Conservation (phyloP, 2,888 invertebrate genomes). For the Agonopterix subpropinquella region DNA sequence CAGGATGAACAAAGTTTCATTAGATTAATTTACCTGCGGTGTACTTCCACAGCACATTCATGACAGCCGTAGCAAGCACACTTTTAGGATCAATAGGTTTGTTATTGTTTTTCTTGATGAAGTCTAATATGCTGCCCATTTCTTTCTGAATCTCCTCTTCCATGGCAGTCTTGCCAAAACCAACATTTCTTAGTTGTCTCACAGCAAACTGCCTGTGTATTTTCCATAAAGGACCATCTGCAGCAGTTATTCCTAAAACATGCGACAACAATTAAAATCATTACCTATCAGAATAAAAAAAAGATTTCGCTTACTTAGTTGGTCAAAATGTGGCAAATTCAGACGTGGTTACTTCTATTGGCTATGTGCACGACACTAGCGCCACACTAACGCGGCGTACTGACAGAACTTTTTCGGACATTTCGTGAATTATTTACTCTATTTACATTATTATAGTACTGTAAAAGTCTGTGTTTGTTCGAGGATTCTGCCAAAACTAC, state of each 20-base stretch:
- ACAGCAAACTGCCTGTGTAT: conserved; percentile 80
- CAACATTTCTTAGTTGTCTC: conserved; percentile 78
- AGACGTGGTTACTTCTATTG: no score
- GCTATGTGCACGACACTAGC: no score
- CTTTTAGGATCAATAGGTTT: conserved; percentile 64
- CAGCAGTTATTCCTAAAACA: conserved; percentile 78
- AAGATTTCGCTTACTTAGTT: no score
- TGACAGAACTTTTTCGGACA: no score
- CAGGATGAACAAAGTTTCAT: no score
- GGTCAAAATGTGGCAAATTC: no score
- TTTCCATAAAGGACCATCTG: conserved; percentile 80
- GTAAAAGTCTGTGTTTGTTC: no score
- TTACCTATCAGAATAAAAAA: no score
- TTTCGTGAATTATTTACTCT: no score
- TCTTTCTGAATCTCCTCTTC: conserved; percentile 76
- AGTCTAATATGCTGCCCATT: conserved; percentile 64
- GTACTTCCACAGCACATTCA: conserved; percentile 83
- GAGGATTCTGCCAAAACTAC: no score
- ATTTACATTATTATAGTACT: no score
- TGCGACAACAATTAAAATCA: not conserved
- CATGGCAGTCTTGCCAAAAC: conserved; percentile 78
- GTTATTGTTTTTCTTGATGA: conserved; percentile 37
- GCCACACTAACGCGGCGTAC: no score
- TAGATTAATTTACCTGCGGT: conserved; percentile 69
- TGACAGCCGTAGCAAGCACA: conserved; percentile 76